A percentile compares a stretch with the other conserved stretches of the same genome.
phyloP scores from a whole-genome alignment of 2,113 vertebrate species.

The Lasiurus borealis region DNA sequence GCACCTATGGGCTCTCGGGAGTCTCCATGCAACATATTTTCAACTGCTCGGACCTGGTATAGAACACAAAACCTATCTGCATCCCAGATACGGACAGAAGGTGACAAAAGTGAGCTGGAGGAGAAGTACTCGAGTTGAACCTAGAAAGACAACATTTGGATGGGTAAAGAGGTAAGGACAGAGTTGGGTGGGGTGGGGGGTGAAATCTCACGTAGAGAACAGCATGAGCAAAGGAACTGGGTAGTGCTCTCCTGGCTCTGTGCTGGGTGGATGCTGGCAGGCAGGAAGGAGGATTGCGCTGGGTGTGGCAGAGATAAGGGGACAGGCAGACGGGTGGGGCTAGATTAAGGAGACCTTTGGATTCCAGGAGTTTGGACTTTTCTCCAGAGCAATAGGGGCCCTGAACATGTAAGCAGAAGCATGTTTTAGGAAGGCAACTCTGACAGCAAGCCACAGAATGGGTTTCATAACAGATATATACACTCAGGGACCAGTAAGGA shows the following conservation, averaged over 20 bases:
- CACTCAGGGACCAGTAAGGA: not conserved
- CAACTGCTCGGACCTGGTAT: not conserved
- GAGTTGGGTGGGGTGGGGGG: too few species aligned
- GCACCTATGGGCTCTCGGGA: not conserved
- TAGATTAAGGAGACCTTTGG: not conserved
- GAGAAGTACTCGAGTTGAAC: not conserved
- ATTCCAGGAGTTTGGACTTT: constrained; percentile 42
- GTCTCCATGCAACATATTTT: not conserved
- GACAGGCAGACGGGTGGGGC: not conserved
- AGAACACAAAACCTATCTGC: not conserved
- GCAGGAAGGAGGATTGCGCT: not conserved
- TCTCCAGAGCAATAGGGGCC: not conserved
- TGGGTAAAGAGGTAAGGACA: not conserved
- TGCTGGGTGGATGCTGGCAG: not conserved
- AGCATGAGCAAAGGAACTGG: not conserved
- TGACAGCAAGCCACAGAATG: not conserved
- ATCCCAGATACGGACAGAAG: not conserved
- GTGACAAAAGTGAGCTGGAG: not conserved
- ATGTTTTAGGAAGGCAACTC: not conserved
- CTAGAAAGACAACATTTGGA: not conserved
- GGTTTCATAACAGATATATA: not conserved
- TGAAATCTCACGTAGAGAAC: fast-evolving
- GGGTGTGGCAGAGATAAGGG: not conserved
- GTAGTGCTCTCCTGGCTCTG: not conserved
- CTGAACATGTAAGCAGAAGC: not conserved